Evolutionary conservation across 2,888 invertebrate species (phyloP).

Genomic region (Plagodis dolabraria): DNA sequence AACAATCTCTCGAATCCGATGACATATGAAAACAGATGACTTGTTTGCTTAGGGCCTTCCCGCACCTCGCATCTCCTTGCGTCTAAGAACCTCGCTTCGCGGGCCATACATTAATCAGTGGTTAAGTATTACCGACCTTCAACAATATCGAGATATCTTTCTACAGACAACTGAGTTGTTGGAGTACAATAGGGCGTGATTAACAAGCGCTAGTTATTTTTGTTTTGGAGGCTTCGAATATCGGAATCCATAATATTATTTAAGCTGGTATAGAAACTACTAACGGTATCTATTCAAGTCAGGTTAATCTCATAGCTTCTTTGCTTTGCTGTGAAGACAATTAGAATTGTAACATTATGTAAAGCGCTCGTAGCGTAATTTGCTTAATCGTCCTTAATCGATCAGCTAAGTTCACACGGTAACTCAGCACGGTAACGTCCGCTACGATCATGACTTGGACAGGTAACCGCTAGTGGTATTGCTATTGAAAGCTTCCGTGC

Average conservation of each 20-base stretch:
- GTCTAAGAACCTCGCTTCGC: constrained; percentile 1
- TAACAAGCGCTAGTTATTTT: neutral
- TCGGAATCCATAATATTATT: neutral
- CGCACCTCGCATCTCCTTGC: constrained; percentile 3
- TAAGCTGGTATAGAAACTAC: neutral
- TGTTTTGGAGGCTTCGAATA: neutral
- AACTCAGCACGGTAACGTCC: no score
- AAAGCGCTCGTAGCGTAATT: no score
- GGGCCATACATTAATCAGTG: constrained; percentile 15
- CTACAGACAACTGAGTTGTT: constrained; percentile 5
- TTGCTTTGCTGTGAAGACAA: no score
- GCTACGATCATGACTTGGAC: no score
- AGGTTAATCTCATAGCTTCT: no score
- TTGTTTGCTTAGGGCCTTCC: constrained; percentile 27
- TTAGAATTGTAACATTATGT: no score
- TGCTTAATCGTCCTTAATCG: no score
- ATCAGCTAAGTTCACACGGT: no score
- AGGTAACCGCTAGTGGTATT: no score
- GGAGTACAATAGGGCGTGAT: constrained; percentile 18
- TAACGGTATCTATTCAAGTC: no score
- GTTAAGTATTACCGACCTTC: constrained; percentile 6
- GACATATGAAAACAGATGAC: constrained; percentile 33
- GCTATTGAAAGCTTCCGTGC: no score
- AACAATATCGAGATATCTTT: constrained; percentile 14
- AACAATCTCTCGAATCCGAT: constrained; percentile 19